Evolutionary conservation across 2,113 vertebrate genomes (phyloP), one percentile per base, ranked within the genome.

Genomic region (Ondatra zibethicus): DNA sequence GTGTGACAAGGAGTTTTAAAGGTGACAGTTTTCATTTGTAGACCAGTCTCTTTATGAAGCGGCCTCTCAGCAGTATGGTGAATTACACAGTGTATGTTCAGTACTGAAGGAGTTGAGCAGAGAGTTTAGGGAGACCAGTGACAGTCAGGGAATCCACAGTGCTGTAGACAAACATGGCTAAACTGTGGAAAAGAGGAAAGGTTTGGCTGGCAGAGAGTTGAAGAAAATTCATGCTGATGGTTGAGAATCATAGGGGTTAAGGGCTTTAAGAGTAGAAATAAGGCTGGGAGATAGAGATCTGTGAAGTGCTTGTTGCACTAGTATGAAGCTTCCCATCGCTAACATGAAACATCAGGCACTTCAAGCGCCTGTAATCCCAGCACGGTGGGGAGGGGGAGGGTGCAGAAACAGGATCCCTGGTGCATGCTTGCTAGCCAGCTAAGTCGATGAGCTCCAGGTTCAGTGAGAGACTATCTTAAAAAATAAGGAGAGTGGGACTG

Each of bases 1-100:
- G 23, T 93, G 45, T 89, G 77, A 75, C 91, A 91, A 78, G 92
- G 31, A 89, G 31, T 47, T 96, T 92, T 88, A 29, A 73, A 89
- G 93, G 36, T 75, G 84, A 76, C 72, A 42, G 39, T 66, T 86
- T 7, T 90, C 10, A 63, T 78, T 88, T 93, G 77, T 92, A 58
- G 25, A 42, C 94, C 82, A 73, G 14, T 87, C 8, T 95, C 23
- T 89, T 52, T 27, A 61, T 50, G 23, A 52, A 84, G 88, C 50
- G 65, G n/a, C 29, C 17, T 27, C 75, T 88, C 36, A 19, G 31
- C 85, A 25, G 42, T 80, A 58, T 90, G 50, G 61, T 97, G 19
- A 50, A 55, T 88, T 77, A 23, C 33, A 55, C 27, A 42, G 2
- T 91, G 23, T 75, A 58, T 39, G 81, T 72, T 87, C 86, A 91